A percentile compares a stretch with the other conserved stretches of the same genome.
These are phyloP conservation scores for Petrocephalus sullivani DNA, from an alignment of 2,797 vertebrate genomes.

Conservation along the genomic window DNA sequence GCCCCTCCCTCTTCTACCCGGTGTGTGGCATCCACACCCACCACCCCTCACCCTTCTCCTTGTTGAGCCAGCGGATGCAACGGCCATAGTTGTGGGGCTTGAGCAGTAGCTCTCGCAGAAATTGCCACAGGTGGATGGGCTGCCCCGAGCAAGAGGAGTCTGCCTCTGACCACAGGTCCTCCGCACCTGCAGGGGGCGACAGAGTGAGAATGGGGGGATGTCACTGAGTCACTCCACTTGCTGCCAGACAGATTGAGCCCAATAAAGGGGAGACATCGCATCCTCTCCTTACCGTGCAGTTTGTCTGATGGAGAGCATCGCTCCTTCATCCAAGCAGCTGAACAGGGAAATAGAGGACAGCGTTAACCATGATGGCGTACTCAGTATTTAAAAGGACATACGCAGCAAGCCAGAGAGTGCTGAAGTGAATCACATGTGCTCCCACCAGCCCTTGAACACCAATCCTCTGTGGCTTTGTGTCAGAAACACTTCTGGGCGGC, in stretches of 20 bases:
- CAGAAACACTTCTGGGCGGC: background rate
- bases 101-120: conserved; percentile 89
- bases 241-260: background rate
- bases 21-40: background rate
- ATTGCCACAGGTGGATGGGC: conserved; percentile 98
- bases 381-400: background rate
- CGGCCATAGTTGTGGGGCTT: conserved; percentile 94
- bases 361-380: background rate
- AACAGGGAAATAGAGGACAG: conserved; percentile 29
- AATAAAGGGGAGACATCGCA: background rate
- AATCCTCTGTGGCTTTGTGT: background rate
- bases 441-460: background rate
- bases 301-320: conserved; percentile 67
- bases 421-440: background rate
- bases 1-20: background rate
- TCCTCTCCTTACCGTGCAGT: background rate
- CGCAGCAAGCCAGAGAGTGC: background rate
- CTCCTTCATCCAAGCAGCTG: conserved; percentile 98
- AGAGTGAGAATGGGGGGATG: background rate
- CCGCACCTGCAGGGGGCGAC: conserved; percentile 41
- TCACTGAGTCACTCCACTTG: background rate
- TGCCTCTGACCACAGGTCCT: conserved; percentile 82
- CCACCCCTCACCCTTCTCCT: conserved; percentile 81
- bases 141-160: conserved; percentile 91
- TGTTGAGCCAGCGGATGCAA: conserved; percentile 97